A percentile compares a stretch with the other conserved stretches of the same genome.
Evolutionary conservation across 2,113 vertebrate species (phyloP).

Genomic region (Pterophyllum scalare): DNA sequence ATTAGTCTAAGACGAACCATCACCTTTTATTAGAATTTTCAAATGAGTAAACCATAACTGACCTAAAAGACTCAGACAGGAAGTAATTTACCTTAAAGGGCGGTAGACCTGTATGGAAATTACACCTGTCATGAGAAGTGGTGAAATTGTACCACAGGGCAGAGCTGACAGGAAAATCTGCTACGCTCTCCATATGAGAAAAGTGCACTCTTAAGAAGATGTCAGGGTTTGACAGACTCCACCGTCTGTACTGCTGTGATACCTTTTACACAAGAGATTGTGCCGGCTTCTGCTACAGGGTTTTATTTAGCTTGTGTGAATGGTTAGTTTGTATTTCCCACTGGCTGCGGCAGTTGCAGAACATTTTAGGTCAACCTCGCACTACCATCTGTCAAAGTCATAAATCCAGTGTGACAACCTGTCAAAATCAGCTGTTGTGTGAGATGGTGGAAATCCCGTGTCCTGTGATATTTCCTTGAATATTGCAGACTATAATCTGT

Average conservation of each 20-base stretch:
- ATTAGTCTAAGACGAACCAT: not conserved
- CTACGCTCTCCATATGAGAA: not conserved
- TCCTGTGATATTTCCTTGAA: not conserved
- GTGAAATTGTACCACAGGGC: not conserved
- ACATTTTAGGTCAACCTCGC: conserved; percentile 6
- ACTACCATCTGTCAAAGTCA: conserved; percentile 19
- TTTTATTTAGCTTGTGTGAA: conserved; percentile 27
- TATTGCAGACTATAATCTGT: not conserved
- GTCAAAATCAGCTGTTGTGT: not conserved
- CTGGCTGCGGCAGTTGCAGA: conserved; percentile 1
- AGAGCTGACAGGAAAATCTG: conserved; percentile 11
- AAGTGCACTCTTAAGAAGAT: conserved; percentile 27
- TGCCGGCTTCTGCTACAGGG: not conserved
- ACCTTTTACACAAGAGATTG: not conserved
- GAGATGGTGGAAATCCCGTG: not conserved
- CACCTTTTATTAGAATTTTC: not conserved
- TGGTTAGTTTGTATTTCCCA: conserved; percentile 17
- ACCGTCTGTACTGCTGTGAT: conserved; percentile 12
- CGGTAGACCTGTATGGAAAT: not conserved
- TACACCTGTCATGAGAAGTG: conserved; percentile 14
- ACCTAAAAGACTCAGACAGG: not conserved
- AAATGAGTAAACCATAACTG: not conserved
- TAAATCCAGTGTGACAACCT: not conserved
- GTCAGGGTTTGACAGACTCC: conserved; percentile 26
- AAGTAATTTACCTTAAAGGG: conserved; percentile 20